Evolutionary conservation across 2,888 invertebrate genomes (phyloP), one percentile per base, ranked within the genome.

Genomic region (Agrotis exclamationis): DNA sequence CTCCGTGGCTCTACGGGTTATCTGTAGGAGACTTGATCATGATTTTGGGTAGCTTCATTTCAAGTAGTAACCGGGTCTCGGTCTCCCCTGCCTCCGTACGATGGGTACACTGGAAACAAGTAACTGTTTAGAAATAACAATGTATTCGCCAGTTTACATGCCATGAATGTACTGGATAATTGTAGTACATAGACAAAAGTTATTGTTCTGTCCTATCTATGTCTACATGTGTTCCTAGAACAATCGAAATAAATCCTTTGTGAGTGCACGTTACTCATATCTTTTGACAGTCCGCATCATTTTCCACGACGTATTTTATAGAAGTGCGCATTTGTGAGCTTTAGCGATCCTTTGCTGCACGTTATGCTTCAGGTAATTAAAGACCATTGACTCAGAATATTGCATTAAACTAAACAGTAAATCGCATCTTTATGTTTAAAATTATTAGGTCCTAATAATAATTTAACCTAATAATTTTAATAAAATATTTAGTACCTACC

Each of bases 181-280:
- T n/a, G n/a, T n/a, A n/a, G n/a, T n/a, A n/a, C n/a, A n/a, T n/a
- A 72, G 54, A 74, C 83, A 83, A 83, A 83, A 79, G 79, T 73
- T 71, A 83, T 83, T 83, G 77, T 78, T 79, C 54, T n/a, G 44
- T 63, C 33, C 48, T 63, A 63, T 74, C 64, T 67, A 74, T 64
- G 65, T 62, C 54, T 20, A 62, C 54, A 70, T 51, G 48, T 78
- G 70, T 81, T 84, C 82, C 68, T 71, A 73, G 78, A 82, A 83
- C 75, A 62, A 80, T 80, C 70, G 56, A 82, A 84, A 84, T 82
- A 80, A 82, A 83, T 68, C 80, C 79, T 85, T 86, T 85, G 84
- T 85, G 68, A 68, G 65, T 64, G 68, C 69, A 76, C 70, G 75
- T 85, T 84, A 81, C 77, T 85, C 82, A 81, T 82, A 83, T 70